phyloP scores from a whole-genome alignment of 2,888 invertebrate species.

The Conomelus anceps region DNA sequence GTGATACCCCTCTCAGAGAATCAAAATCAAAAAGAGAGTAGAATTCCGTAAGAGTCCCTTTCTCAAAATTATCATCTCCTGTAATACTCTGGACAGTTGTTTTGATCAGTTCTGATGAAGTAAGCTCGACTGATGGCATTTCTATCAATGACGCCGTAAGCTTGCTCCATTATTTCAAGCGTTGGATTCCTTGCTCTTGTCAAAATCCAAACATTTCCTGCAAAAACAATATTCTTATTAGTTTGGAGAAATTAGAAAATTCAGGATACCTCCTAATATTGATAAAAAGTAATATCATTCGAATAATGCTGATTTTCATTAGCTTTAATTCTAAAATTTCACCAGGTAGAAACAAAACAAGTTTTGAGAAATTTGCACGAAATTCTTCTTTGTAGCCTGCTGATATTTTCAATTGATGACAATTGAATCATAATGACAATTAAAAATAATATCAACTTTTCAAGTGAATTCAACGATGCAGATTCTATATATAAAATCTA shows the following conservation, averaged over 20 bases:
- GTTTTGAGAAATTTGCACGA: no score
- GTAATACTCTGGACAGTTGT: slow-evolving; percentile 45
- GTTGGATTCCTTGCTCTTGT: slow-evolving; percentile 55
- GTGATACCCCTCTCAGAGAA: neutral
- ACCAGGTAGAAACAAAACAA: no score
- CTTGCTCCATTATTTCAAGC: slow-evolving; percentile 50
- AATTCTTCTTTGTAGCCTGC: no score
- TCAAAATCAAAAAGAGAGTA: neutral
- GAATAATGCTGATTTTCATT: no score
- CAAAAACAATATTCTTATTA: slow-evolving; percentile 26
- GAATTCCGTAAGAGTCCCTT: neutral
- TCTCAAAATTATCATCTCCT: neutral
- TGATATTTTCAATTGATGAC: no score
- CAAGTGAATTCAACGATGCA: no score
- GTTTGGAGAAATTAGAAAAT: neutral
- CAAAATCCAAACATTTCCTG: slow-evolving; percentile 53
- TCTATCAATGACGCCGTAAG: slow-evolving; percentile 51
- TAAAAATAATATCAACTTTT: no score
- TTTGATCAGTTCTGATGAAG: slow-evolving; percentile 57
- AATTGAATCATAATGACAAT: no score
- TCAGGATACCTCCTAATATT: neutral
- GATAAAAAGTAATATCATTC: slow-evolving; percentile 22
- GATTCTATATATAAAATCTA: no score
- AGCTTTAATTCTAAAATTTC: no score
- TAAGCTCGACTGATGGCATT: slow-evolving; percentile 52